Base-by-base conservation (phyloP, 2,888 invertebrate species). In the Microctonus brassicae region DNA sequence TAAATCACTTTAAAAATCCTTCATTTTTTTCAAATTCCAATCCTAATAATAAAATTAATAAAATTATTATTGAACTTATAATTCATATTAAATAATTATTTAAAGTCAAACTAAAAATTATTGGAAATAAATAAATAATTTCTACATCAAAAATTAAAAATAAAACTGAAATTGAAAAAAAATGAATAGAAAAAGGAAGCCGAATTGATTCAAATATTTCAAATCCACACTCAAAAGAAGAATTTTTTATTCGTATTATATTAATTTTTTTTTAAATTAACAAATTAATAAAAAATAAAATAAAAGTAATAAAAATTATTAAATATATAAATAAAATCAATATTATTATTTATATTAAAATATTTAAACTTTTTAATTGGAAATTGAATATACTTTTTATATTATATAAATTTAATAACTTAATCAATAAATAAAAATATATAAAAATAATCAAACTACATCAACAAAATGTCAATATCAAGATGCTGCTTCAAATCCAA, bases 131-230 rank as follows among this genome's bases (percentile, higher is more conserved):
- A 84, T 93, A 78, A 0, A 91, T 90, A 88, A 93, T 92, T 91
- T 93, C 93, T 73, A 93, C 90, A 89, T 93, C 93, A 89, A 93
- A 93, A 89, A 93, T 92, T 89, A 93, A 87, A 84, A 93, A 93
- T 88, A 93, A 91, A 84, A 93, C 88, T 42, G 92, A 90, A 86
- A 93, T 91, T 89, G 90, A 83, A 89, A 91, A 91, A 89, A 93
- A 91, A 86, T 91, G 92, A 82, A 91, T 75, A 13, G 90, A 91
- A 81, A 91, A 91, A 0, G 90, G 90, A n/a, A 90, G 36, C 1
- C 90, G 90, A 0, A 89, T 83, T 0, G 87, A 88, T 5, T 83
- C 87, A 85, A 88, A 88, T 2, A 90, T 89, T 53, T 91, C 90
- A 88, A 92, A 92, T 72, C 91, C 91, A 83, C 91, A 91, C 87